These are phyloP conservation scores for Anhinga anhinga DNA, from an alignment of 2,113 vertebrate genomes.

Conservation along the genomic window DNA sequence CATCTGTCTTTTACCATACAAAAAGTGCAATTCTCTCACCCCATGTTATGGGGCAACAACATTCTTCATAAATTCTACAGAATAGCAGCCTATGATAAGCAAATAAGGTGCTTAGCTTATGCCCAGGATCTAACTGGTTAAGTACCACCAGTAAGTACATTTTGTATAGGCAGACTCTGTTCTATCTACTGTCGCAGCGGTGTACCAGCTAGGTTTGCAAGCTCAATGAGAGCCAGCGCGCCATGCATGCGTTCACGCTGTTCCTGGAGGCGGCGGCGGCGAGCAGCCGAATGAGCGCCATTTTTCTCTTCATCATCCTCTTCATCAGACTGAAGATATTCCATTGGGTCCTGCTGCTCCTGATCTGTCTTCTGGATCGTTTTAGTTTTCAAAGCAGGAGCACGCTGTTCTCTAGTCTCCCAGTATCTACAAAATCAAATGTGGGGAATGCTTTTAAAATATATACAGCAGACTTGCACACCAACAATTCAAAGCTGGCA, in stretches of 20 bases:
- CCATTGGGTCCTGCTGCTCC: constrained; percentile 96
- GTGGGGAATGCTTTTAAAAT: not conserved
- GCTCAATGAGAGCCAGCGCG: constrained; percentile 93
- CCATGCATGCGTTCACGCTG: constrained; percentile 95
- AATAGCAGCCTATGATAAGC: constrained; percentile 98
- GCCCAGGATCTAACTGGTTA: constrained; percentile 75
- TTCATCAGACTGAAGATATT: constrained; percentile 90
- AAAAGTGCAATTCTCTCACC: constrained; percentile 86
- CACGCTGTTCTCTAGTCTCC: constrained; percentile 90
- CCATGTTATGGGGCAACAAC: constrained; percentile 78
- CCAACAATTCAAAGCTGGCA: not conserved
- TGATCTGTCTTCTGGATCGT: constrained; percentile 84
- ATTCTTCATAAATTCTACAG: constrained; percentile 98
- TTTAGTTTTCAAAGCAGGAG: constrained; percentile 83
- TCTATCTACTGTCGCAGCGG: constrained; percentile 73
- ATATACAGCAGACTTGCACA: rapidly evolving
- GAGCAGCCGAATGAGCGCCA: constrained; percentile 74
- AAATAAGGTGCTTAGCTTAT: constrained; percentile 99
- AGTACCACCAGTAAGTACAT: constrained; percentile 68
- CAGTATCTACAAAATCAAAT: constrained; percentile 81
- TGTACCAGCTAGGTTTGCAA: constrained; percentile 87
- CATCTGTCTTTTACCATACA: constrained; percentile 74
- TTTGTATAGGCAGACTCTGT: constrained; percentile 37
- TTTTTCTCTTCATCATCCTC: constrained; percentile 84
- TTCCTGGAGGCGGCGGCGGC: constrained; percentile 86